Conservation (phyloP, 2,113 vertebrate species). For the Petrocephalus microphthalmus region DNA sequence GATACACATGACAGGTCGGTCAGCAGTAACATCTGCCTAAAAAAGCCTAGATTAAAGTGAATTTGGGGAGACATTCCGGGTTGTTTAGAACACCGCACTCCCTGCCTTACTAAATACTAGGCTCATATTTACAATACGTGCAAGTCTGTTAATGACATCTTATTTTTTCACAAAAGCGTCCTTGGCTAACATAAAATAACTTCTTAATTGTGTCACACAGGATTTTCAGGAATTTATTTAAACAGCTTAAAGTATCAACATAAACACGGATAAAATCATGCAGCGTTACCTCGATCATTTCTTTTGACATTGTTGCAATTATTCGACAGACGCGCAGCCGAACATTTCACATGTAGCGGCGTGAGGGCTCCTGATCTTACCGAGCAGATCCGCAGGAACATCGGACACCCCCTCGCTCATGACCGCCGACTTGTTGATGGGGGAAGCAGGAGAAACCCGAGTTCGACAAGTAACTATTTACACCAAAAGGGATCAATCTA, state of each 20-base stretch:
- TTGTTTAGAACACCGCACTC: neutral
- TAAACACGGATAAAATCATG: neutral
- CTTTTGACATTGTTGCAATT: neutral
- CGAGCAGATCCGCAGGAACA: slow-evolving; percentile 67
- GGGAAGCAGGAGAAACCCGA: neutral
- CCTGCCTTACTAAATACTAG: neutral
- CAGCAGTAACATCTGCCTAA: neutral
- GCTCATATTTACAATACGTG: neutral
- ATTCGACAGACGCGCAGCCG: neutral
- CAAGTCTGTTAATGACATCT: neutral
- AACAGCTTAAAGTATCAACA: neutral
- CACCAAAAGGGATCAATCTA: neutral
- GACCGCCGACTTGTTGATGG: slow-evolving; percentile 30
- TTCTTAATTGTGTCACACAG: neutral
- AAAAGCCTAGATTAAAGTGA: neutral
- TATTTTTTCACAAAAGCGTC: neutral
- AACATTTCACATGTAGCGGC: neutral
- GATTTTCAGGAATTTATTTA: neutral
- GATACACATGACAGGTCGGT: neutral
- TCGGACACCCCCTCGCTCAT: slow-evolving; percentile 71
- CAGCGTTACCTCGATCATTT: neutral
- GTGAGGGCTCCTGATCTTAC: slow-evolving; percentile 53
- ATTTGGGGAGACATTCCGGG: neutral
- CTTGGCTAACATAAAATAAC: neutral
- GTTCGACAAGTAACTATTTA: neutral